phyloP scores from a whole-genome alignment of 2,888 invertebrate genomes.

The Drosophila tripunctata region DNA sequence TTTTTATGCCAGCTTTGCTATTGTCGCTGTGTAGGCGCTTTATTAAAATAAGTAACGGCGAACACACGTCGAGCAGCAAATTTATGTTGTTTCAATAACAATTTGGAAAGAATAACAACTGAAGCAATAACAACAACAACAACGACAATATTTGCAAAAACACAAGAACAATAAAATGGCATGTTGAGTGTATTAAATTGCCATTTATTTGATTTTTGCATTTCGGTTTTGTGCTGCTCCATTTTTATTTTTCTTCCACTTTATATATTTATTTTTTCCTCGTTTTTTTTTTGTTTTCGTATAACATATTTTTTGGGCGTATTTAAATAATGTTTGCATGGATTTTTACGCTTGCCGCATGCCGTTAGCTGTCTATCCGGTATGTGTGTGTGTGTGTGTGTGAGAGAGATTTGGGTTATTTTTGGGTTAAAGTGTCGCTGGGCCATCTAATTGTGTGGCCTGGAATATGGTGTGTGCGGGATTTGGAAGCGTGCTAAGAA shows the following conservation, averaged over 20 bases:
- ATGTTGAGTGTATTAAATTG: slow-evolving; percentile 79
- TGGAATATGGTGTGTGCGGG: slow-evolving; percentile 25
- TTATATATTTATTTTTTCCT: too few relatives aligned
- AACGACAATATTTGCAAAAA: slow-evolving; percentile 33
- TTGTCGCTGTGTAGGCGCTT: too few relatives aligned
- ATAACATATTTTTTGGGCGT: slow-evolving; percentile 63
- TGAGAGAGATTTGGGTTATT: slow-evolving; percentile 29
- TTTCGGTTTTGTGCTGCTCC: slow-evolving; percentile 33
- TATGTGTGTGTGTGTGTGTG: too few relatives aligned
- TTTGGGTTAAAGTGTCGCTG: slow-evolving; percentile 55
- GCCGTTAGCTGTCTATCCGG: too few relatives aligned
- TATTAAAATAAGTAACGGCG: slow-evolving; percentile 59
- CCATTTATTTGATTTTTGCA: slow-evolving; percentile 76
- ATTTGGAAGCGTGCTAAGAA: slow-evolving; percentile 35
- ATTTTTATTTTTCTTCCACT: slow-evolving; percentile 12
- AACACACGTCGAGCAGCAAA: slow-evolving; percentile 65
- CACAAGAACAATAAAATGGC: slow-evolving; percentile 55
- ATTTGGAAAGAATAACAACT: slow-evolving; percentile 61
- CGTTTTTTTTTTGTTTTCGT: slow-evolving; percentile 27
- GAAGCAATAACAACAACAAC: too few relatives aligned
- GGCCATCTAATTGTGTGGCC: slow-evolving; percentile 56
- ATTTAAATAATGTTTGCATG: slow-evolving; percentile 71
- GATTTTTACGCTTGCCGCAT: slow-evolving; percentile 58
- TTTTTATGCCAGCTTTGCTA: too few relatives aligned
- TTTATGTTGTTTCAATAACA: slow-evolving; percentile 76